Evolutionary conservation across 2,797 vertebrate species (phyloP).

Genomic region (Delichon dasypus): DNA sequence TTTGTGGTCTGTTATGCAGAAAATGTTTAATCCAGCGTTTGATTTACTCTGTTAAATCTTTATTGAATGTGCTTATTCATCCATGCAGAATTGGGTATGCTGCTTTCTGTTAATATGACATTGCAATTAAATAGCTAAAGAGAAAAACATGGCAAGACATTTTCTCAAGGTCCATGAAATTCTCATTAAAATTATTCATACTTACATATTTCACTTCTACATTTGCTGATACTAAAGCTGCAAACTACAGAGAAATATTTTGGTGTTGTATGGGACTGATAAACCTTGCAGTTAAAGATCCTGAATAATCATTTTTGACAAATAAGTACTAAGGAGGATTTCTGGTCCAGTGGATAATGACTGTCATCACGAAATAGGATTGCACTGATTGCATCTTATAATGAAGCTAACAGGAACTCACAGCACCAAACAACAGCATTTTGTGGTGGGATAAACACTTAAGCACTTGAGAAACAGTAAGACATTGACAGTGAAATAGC

Average conservation of each 20-base stretch:
- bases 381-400: slow-evolving; percentile 65
- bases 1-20: slow-evolving; percentile 83
- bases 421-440: slow-evolving; percentile 47
- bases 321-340: slow-evolving; percentile 60
- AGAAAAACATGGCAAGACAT: slow-evolving; percentile 68
- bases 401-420: slow-evolving; percentile 52
- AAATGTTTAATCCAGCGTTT: slow-evolving; percentile 82
- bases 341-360: slow-evolving; percentile 65
- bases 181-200: slow-evolving; percentile 71
- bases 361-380: slow-evolving; percentile 57
- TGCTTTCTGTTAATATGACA: slow-evolving; percentile 80
- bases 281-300: slow-evolving; percentile 19
- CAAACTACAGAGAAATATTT: slow-evolving; percentile 23
- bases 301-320: slow-evolving; percentile 56
- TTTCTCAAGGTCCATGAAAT: slow-evolving; percentile 73
- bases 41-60: slow-evolving; percentile 81
- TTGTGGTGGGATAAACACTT: slow-evolving; percentile 57
- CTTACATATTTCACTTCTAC: slow-evolving; percentile 14
- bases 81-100: slow-evolving; percentile 75
- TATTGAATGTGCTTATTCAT: slow-evolving; percentile 79
- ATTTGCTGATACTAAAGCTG: neutral
- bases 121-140: slow-evolving; percentile 77
- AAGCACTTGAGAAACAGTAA: slow-evolving; percentile 51
- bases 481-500: slow-evolving; percentile 43
- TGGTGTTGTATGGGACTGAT: neutral